These are phyloP conservation scores for Columba livia DNA, from an alignment of 2,113 vertebrate species.

Conservation along the genomic window DNA sequence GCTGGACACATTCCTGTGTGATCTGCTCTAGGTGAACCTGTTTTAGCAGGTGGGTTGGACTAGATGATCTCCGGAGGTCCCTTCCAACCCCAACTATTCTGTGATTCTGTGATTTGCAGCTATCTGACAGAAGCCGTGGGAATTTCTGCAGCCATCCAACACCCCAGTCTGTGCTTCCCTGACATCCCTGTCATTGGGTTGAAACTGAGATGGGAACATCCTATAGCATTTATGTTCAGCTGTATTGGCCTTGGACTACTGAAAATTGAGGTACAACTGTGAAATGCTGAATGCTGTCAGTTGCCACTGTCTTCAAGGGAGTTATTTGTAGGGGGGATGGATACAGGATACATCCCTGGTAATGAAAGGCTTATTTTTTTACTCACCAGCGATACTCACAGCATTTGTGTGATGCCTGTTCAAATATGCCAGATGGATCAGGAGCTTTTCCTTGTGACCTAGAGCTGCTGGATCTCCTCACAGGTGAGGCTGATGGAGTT, in stretches of 20 bases:
- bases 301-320: background rate
- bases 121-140: background rate
- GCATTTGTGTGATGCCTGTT: background rate
- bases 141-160: background rate
- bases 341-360: background rate
- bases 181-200: accelerated
- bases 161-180: background rate
- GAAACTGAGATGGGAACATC: accelerated
- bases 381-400: too few species aligned
- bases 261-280: background rate
- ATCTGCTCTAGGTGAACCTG: too few species aligned
- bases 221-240: background rate
- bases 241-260: accelerated
- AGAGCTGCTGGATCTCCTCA: background rate
- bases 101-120: background rate
- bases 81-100: too few species aligned
- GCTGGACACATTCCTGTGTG: too few species aligned
- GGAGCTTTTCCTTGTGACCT: background rate
- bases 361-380: background rate
- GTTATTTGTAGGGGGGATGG: background rate
- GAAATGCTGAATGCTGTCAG: background rate
- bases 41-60: too few species aligned
- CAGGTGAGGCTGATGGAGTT: background rate
- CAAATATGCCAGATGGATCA: background rate
- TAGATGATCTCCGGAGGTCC: too few species aligned